Evolutionary conservation across 2,888 invertebrate genomes (phyloP).

Genomic region (Xylocampa areola): DNA sequence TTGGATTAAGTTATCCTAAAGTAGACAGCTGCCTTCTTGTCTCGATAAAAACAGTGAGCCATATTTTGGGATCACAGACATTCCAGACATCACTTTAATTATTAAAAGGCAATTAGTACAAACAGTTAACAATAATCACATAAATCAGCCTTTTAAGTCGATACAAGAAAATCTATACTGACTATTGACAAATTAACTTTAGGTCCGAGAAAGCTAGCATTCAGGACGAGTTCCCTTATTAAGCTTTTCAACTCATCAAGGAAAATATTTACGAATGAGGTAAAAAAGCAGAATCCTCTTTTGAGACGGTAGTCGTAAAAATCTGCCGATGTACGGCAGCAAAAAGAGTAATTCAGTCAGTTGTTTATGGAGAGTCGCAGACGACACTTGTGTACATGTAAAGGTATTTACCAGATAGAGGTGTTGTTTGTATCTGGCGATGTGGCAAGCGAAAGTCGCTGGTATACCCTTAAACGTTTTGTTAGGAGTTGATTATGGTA

Average conservation of each 20-base stretch:
- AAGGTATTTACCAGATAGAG: slow-evolving; percentile 37
- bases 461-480: slow-evolving; percentile 74
- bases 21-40: too few relatives aligned
- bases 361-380: slow-evolving; percentile 23
- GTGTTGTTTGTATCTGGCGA: slow-evolving; percentile 47
- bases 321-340: not conserved
- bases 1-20: too few relatives aligned
- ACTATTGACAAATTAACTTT: not conserved
- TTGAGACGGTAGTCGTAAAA: not conserved
- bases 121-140: slow-evolving; percentile 10
- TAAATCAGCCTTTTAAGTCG: slow-evolving; percentile 15
- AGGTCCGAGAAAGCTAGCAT: not conserved
- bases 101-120: slow-evolving; percentile 3
- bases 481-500: slow-evolving; percentile 70
- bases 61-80: too few relatives aligned
- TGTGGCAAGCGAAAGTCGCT: slow-evolving; percentile 67
- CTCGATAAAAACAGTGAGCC: too few relatives aligned
- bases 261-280: not conserved
- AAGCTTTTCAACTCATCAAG: not conserved
- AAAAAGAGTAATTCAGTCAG: slow-evolving; percentile 8
- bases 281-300: slow-evolving; percentile 16
- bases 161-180: not conserved
- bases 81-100: not conserved
- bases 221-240: not conserved
- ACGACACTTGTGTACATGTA: slow-evolving; percentile 22